Conservation (phyloP, 1,140 invertebrate species). For the Metopolophium dirhodum region DNA sequence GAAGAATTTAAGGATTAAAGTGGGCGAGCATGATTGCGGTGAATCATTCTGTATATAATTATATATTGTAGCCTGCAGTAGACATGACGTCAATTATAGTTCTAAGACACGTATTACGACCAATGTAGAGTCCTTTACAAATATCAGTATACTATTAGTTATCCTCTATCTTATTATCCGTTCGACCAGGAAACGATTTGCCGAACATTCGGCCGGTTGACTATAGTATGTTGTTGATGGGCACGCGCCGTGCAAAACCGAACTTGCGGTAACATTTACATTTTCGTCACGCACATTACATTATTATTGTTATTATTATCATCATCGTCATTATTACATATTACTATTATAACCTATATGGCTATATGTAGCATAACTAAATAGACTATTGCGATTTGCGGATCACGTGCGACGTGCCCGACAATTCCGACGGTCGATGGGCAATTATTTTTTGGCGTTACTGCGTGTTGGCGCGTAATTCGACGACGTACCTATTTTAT, state of each 20-base stretch:
- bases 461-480: neutral
- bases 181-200: neutral
- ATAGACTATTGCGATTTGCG: neutral
- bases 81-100: neutral
- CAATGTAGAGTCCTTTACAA: neutral
- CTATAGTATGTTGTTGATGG: neutral
- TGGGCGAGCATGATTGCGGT: no score
- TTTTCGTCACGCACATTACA: neutral
- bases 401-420: neutral
- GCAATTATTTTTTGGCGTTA: slow-evolving; percentile 4
- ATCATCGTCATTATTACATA: neutral
- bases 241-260: neutral
- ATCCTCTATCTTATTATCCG: neutral
- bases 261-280: neutral
- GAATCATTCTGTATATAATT: neutral
- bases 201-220: neutral
- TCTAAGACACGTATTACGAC: neutral
- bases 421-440: neutral
- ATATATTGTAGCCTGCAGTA: neutral
- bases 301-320: neutral
- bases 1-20: no score
- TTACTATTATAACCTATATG: neutral
- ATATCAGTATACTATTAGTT: no score
- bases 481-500: neutral
- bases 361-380: neutral